Base-by-base conservation (phyloP, 2,113 vertebrate species). In the Hiodon alosoides region DNA sequence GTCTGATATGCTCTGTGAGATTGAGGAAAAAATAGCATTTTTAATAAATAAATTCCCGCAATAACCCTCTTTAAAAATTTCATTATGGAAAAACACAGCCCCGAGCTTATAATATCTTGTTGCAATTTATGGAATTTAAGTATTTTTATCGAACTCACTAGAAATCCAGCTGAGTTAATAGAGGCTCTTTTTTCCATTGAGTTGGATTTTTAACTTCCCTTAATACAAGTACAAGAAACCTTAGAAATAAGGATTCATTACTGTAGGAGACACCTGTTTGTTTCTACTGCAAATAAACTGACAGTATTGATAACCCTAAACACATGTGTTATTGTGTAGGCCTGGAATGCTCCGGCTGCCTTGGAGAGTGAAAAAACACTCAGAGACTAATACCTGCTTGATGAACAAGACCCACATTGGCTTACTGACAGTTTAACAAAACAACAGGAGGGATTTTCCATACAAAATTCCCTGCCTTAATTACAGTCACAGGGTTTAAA, bases 221-320 rank as follows among this genome's bases (percentile, higher is more conserved):
- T 50, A 13, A 55, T 7, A 31, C 11, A 60, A 72, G 70, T 60
- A 31, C 10, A 74, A 53, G 52, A 13, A 47, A 74, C 58, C 62
- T 65, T 51, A 65, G 61, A 65, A 65, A 65, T 54, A 10, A 53
- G 61, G 72, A 74, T 74, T 74, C 64, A 74, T 65, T 65, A 65
- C 60, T 46, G 13, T 51, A 74, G 65, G 72, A 13, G 50, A 11
- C 61, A 50, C 55, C 65, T 74, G 31, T 50, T 74, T 54, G 17
- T 66, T 65, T 74, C 31, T n/a, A 53, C 51, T 65, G 17, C 9
- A 55, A 9, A 58, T 16, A 71, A 5, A 13, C 72, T 65, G 60
- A 52, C 72, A 66, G 72, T 4, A 74, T 31, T 54, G 72, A 74
- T 74, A 65, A 74, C 11, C 47, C 61, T 11, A 52, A 53, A 54